Conservation (phyloP, 1,140 invertebrate species). For the Latrodectus geometricus region DNA sequence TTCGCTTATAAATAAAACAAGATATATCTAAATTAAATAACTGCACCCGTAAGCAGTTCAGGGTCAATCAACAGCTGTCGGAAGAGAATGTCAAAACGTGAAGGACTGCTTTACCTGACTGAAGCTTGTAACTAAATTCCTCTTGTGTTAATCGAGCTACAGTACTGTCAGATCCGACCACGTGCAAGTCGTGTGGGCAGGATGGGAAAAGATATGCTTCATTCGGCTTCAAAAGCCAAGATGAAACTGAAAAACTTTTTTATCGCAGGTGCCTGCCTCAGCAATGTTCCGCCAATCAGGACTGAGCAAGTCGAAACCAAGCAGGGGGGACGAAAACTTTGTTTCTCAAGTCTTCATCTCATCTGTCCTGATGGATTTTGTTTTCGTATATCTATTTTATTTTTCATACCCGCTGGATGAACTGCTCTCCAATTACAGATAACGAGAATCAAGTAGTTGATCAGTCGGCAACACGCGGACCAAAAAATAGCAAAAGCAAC, state of each 20-base stretch:
- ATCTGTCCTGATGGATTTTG: neutral
- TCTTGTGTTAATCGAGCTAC: neutral
- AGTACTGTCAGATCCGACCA: neutral
- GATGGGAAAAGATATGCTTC: conserved; percentile 7
- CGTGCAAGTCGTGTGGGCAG: conserved; percentile 26
- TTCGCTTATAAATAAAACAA: too few species aligned
- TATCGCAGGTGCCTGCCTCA: conserved; percentile 30
- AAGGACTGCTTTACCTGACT: too few species aligned
- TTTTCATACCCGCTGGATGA: conserved; percentile 29
- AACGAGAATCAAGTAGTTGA: conserved; percentile 13
- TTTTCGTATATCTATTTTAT: neutral
- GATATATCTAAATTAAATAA: too few species aligned
- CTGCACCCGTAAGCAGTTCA: too few species aligned
- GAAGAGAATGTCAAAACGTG: too few species aligned
- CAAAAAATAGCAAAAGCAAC: neutral
- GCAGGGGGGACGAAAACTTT: neutral
- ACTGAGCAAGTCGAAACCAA: neutral
- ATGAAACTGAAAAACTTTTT: conserved; percentile 18
- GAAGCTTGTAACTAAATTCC: too few species aligned
- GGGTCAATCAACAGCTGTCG: too few species aligned
- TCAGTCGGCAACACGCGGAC: neutral
- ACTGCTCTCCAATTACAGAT: conserved; percentile 20
- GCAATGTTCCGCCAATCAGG: conserved; percentile 10
- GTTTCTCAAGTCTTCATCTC: conserved; percentile 17
- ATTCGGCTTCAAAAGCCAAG: neutral